phyloP scores from a whole-genome alignment of 2,797 vertebrate genomes.

The Catostomus latipinnis region DNA sequence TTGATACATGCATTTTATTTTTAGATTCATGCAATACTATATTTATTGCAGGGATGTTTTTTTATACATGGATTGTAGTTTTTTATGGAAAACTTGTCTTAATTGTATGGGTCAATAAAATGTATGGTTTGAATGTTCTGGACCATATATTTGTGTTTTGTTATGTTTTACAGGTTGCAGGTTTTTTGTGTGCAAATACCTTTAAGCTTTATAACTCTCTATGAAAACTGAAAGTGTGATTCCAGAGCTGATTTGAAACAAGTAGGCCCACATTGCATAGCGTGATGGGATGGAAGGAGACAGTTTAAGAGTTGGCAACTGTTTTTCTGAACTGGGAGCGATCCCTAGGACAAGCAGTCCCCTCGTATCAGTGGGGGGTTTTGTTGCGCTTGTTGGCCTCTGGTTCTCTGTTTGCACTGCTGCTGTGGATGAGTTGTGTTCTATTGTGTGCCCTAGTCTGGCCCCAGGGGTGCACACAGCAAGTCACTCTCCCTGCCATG shows the following conservation, averaged over 20 bases:
- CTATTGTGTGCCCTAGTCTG: slow-evolving; percentile 16
- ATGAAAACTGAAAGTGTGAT: slow-evolving; percentile 7
- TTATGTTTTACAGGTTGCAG: neutral
- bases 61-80: neutral
- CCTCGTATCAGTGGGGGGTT: neutral
- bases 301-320: neutral
- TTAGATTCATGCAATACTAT: neutral
- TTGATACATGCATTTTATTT: neutral
- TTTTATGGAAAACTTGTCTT: neutral
- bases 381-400: slow-evolving; percentile 2
- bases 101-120: neutral
- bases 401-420: slow-evolving; percentile 31
- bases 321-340: slow-evolving; percentile 1
- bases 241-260: slow-evolving; percentile 4
- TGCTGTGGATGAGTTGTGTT: neutral
- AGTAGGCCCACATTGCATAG: neutral
- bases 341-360: neutral
- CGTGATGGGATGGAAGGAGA: neutral
- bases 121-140: neutral
- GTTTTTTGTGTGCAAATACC: neutral
- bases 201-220: neutral
- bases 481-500: neutral
- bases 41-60: neutral
- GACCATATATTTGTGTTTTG: neutral
- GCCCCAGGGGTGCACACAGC: slow-evolving; percentile 5